These are phyloP conservation scores for Cylindroiulus punctatus DNA, from an alignment of 2,888 invertebrate genomes.

Conservation along the genomic window DNA sequence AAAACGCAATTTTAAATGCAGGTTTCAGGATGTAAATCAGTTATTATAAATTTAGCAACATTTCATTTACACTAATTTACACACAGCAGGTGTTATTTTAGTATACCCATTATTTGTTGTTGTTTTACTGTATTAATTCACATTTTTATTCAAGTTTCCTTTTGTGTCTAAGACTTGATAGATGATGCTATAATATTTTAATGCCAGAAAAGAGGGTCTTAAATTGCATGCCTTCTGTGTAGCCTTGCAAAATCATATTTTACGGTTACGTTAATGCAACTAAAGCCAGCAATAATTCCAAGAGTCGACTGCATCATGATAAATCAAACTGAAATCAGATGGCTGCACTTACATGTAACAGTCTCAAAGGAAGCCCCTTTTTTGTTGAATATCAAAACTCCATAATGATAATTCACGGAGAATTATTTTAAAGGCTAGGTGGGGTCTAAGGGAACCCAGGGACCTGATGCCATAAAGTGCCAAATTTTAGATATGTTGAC, in stretches of 20 bases:
- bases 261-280: background rate
- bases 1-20: too few species aligned
- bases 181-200: background rate
- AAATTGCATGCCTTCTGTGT: background rate
- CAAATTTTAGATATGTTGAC: background rate
- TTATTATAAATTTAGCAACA: too few species aligned
- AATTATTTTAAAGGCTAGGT: background rate
- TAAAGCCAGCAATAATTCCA: background rate
- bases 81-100: too few species aligned
- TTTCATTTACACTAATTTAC: too few species aligned
- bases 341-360: slow-evolving; percentile 13
- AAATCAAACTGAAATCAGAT: slow-evolving; percentile 24
- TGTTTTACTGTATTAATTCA: too few species aligned
- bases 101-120: too few species aligned
- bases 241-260: slow-evolving; percentile 19
- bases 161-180: background rate
- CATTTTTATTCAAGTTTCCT: too few species aligned
- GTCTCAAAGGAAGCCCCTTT: background rate
- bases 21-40: too few species aligned
- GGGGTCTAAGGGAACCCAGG: too few species aligned
- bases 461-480: too few species aligned
- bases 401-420: slow-evolving; percentile 21
- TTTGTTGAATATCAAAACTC: background rate
- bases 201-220: background rate
- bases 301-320: background rate